A percentile compares a stretch with the other conserved stretches of the same genome.
Evolutionary conservation across 2,888 invertebrate genomes (phyloP).

Genomic region (Carabus problematicus): DNA sequence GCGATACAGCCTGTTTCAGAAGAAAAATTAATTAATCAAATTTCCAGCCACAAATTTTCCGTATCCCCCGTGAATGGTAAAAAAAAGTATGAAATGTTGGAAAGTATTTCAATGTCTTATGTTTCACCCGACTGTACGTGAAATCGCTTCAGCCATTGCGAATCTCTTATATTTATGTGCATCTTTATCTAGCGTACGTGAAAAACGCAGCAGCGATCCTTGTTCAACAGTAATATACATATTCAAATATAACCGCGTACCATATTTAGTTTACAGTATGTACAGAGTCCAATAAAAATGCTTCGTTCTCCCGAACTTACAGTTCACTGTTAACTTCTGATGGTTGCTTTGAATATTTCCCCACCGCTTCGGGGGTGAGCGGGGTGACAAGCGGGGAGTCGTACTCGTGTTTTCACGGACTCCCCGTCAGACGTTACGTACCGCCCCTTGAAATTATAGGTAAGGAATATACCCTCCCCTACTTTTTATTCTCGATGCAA

Average conservation of each 20-base stretch:
- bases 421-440: slow-evolving; percentile 11
- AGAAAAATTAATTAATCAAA: no score
- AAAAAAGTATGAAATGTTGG: no score
- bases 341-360: slow-evolving; percentile 38
- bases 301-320: slow-evolving; percentile 5
- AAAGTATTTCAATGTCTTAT: neutral
- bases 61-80: no score
- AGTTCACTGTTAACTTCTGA: slow-evolving; percentile 28
- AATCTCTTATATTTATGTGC: slow-evolving; percentile 42
- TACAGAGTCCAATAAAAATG: slow-evolving; percentile 45
- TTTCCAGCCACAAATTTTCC: no score
- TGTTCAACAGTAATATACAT: slow-evolving; percentile 49
- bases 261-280: slow-evolving; percentile 54
- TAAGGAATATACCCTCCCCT: slow-evolving; percentile 26
- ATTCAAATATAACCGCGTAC: slow-evolving; percentile 51
- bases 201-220: slow-evolving; percentile 34
- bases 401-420: slow-evolving; percentile 14
- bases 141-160: slow-evolving; percentile 49
- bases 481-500: slow-evolving; percentile 37
- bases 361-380: slow-evolving; percentile 7
- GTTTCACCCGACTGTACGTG: slow-evolving; percentile 48
- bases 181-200: slow-evolving; percentile 45
- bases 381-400: slow-evolving; percentile 17
- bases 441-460: slow-evolving; percentile 41
- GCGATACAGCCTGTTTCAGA: no score